Conservation (phyloP, 2,888 invertebrate species). For the Diploptera punctata region DNA sequence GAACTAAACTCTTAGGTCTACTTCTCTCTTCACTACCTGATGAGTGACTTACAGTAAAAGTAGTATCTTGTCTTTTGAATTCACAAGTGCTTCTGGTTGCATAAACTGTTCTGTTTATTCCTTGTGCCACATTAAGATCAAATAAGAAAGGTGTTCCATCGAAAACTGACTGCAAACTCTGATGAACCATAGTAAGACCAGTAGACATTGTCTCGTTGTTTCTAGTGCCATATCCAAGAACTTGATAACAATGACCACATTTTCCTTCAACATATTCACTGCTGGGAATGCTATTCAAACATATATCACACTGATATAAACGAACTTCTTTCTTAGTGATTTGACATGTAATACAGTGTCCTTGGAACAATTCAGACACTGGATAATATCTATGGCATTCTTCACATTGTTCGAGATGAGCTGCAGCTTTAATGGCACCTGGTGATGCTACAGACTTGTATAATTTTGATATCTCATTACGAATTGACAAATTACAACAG, state of each 20-base stretch:
- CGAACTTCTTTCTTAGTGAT: not conserved
- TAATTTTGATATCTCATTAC: not conserved
- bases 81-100: not conserved
- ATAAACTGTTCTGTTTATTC: not conserved
- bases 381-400: not conserved
- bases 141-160: not conserved
- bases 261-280: not conserved
- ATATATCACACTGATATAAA: not conserved
- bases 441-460: not conserved
- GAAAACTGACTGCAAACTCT: not conserved
- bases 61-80: not conserved
- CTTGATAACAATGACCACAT: not conserved
- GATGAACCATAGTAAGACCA: not conserved
- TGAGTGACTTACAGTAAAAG: not conserved
- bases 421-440: not conserved
- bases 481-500: not conserved
- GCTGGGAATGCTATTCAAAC: not conserved
- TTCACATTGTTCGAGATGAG: not conserved
- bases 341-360: constrained; percentile 13
- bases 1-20: not conserved
- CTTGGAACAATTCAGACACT: not conserved
- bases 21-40: not conserved
- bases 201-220: not conserved
- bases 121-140: not conserved
- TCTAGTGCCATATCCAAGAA: no score